A percentile compares a stretch with the other conserved stretches of the same genome.
These are phyloP conservation scores for Hippocampus comes DNA, from an alignment of 2,113 vertebrate genomes.

Conservation along the genomic window DNA sequence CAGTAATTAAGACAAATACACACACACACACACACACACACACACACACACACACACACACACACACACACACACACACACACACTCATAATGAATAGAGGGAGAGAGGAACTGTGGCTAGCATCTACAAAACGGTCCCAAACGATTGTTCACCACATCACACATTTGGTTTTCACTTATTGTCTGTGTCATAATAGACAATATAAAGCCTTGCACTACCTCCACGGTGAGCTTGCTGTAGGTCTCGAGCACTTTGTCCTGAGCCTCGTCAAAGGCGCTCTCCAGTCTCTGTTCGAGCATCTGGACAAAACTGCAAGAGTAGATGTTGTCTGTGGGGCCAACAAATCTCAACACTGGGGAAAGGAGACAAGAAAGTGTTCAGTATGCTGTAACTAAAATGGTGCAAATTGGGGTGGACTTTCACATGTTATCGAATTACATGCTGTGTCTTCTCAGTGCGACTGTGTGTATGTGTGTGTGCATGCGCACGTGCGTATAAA, in stretches of 20 bases:
- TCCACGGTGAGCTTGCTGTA: conserved; percentile 85
- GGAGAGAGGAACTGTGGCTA: not conserved
- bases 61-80: not conserved
- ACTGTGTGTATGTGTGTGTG: not conserved
- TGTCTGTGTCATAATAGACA: not conserved
- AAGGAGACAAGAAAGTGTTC: not conserved
- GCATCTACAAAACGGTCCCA: not conserved
- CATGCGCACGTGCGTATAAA: not conserved
- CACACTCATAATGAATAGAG: not conserved
- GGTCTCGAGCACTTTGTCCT: conserved; percentile 84
- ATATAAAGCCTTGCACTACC: conserved; percentile 64
- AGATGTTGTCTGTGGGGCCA: conserved; percentile 84
- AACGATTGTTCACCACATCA: conserved; percentile 16
- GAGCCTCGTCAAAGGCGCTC: conserved; percentile 88
- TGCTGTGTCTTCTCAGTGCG: not conserved
- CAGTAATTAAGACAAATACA: not conserved
- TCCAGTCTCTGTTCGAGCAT: conserved; percentile 88
- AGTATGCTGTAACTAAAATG: not conserved
- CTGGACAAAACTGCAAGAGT: conserved; percentile 89
- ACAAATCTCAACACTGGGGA: conserved; percentile 88
- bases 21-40: no score
- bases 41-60: no score
- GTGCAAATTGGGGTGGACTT: not conserved
- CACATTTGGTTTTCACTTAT: conserved; percentile 15
- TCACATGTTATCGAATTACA: not conserved